These are phyloP conservation scores for Noturus placidus DNA, from an alignment of 2,113 vertebrate genomes.

Conservation along the genomic window DNA sequence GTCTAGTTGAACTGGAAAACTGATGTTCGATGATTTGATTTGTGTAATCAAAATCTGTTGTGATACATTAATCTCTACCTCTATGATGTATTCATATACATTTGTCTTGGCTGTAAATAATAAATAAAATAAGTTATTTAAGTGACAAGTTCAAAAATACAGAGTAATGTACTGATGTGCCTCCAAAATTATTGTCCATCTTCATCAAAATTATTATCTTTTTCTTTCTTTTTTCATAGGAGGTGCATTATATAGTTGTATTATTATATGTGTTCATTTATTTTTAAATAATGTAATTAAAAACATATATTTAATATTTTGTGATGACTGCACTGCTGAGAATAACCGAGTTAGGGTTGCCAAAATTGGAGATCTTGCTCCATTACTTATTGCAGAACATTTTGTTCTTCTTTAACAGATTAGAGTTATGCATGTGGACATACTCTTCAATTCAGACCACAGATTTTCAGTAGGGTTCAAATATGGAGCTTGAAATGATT, in stretches of 20 bases:
- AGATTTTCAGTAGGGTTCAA: background rate
- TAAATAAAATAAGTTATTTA: background rate
- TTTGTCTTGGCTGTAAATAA: slow-evolving; percentile 26
- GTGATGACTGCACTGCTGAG: background rate
- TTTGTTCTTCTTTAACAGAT: background rate
- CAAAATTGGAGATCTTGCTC: background rate
- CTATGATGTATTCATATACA: slow-evolving; percentile 51
- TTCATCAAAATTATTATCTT: background rate
- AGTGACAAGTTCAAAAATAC: background rate
- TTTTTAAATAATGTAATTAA: background rate
- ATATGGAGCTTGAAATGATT: background rate
- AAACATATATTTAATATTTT: background rate
- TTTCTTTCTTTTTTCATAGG: background rate
- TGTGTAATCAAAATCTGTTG: slow-evolving; percentile 32
- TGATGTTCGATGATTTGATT: slow-evolving; percentile 39
- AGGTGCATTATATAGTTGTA: background rate
- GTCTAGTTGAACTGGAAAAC: slow-evolving; percentile 49
- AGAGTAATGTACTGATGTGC: background rate
- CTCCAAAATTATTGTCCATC: background rate
- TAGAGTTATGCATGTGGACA: background rate
- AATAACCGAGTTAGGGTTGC: background rate
- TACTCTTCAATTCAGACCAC: too few species aligned
- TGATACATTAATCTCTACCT: slow-evolving; percentile 53
- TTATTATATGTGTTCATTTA: background rate
- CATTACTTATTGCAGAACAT: background rate